These are phyloP conservation scores for Drosophila obscura DNA, from an alignment of 1,140 invertebrate genomes.

Conservation along the genomic window DNA sequence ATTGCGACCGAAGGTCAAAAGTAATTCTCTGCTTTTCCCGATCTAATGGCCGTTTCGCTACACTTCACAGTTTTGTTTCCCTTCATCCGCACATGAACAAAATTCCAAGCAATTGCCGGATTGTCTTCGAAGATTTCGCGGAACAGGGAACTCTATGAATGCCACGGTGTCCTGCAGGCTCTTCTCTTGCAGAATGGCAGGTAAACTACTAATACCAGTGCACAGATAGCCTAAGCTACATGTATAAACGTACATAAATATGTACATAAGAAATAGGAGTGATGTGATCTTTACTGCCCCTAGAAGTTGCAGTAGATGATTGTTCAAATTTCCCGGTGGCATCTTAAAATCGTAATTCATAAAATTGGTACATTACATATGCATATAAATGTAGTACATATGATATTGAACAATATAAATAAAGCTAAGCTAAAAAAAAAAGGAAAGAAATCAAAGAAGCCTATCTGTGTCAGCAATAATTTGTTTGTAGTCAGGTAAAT, in stretches of 20 bases:
- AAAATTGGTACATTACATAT: slow-evolving; percentile 1
- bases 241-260: slow-evolving; percentile 25
- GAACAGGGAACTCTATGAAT: slow-evolving; percentile 56
- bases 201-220: slow-evolving; percentile 55
- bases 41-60: slow-evolving; percentile 56
- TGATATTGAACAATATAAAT: too few species aligned
- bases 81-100: slow-evolving; percentile 22
- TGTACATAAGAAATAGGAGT: slow-evolving; percentile 50
- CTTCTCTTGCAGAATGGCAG: slow-evolving; percentile 62
- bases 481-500: too few species aligned
- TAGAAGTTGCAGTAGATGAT: slow-evolving; percentile 50
- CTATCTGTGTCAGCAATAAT: too few species aligned
- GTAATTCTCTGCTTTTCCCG: slow-evolving; percentile 51
- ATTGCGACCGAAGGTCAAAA: slow-evolving; percentile 21
- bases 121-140: slow-evolving; percentile 56
- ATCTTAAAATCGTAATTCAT: slow-evolving; percentile 40
- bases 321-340: slow-evolving; percentile 49
- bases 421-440: too few species aligned
- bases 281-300: slow-evolving; percentile 64
- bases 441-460: too few species aligned
- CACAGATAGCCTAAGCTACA: slow-evolving; percentile 31
- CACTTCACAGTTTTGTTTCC: slow-evolving; percentile 52
- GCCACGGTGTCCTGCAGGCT: slow-evolving; percentile 58
- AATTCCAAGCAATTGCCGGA: slow-evolving; percentile 57
- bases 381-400: not conserved